Evolutionary conservation across 30 jellyfish, hydroid and myxozoan species (phyloP).

Genomic region (Mastigias papua): DNA sequence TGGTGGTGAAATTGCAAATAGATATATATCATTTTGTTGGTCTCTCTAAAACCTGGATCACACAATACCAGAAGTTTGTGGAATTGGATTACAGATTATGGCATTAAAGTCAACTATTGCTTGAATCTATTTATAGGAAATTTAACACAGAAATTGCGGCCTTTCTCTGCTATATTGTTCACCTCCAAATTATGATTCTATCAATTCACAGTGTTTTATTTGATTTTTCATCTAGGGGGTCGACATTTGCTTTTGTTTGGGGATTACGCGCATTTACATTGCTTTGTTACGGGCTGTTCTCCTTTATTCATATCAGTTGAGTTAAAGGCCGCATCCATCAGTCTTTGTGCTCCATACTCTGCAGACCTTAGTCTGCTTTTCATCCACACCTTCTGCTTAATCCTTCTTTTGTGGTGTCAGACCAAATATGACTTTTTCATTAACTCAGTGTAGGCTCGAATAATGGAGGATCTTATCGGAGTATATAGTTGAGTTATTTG

Average conservation of each 20-base stretch:
- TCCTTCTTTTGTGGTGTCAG: slow-evolving; percentile 4
- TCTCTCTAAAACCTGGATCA: neutral
- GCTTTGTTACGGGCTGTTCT: neutral
- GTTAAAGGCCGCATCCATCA: too few species aligned
- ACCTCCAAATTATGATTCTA: neutral
- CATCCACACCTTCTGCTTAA: neutral
- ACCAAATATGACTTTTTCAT: neutral
- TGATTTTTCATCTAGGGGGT: neutral
- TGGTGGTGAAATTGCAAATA: neutral
- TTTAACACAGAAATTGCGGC: neutral
- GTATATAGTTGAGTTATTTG: neutral
- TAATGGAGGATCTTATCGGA: neutral
- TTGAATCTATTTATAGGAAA: too few species aligned
- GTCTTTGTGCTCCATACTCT: neutral
- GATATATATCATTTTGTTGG: neutral
- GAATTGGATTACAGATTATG: neutral
- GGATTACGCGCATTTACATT: neutral
- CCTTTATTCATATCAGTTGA: neutral
- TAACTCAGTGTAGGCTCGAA: neutral
- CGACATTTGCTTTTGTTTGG: neutral
- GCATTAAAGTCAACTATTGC: neutral
- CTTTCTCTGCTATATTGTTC: neutral
- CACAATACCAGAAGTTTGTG: neutral
- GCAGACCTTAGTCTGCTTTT: neutral
- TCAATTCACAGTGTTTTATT: neutral